Percentiles rank a stretch among this genome's conserved stretches.
Evolutionary conservation across 1,140 invertebrate genomes (phyloP).

Genomic region (Megathymus violae): DNA sequence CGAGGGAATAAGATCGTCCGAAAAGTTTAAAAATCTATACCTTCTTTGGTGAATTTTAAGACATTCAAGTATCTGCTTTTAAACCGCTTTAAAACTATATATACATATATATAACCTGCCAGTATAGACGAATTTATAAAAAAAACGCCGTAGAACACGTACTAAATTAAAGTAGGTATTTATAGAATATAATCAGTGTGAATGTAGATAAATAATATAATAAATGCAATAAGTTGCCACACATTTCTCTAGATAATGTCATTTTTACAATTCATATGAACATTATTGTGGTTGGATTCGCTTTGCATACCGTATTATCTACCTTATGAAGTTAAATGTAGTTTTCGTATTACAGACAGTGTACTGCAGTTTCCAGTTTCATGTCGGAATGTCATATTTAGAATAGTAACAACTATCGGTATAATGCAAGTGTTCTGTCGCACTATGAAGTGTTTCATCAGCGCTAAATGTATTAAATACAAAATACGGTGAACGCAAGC

Average conservation of each 20-base stretch:
- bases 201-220: constrained; percentile 50
- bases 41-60: constrained; percentile 70
- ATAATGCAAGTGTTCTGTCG: too few relatives aligned
- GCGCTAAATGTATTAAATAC: too few relatives aligned
- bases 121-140: constrained; percentile 37
- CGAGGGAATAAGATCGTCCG: constrained; percentile 12
- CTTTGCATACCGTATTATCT: constrained; percentile 12
- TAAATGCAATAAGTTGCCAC: background rate
- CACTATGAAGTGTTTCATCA: too few relatives aligned
- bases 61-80: constrained; percentile 38
- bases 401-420: too few relatives aligned
- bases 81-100: constrained; percentile 40
- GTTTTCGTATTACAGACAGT: constrained; percentile 14
- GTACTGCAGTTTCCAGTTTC: constrained; percentile 6
- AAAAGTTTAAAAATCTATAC: constrained; percentile 39
- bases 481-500: too few relatives aligned
- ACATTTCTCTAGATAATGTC: constrained; percentile 6
- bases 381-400: constrained; percentile 8
- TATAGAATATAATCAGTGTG: constrained; percentile 43
- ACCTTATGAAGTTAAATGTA: constrained; percentile 20
- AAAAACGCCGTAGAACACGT: constrained; percentile 42
- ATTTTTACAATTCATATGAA: constrained; percentile 13
- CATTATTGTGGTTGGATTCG: constrained; percentile 11
- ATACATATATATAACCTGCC: constrained; percentile 40
- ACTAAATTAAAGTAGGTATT: constrained; percentile 41